Percentiles rank a stretch among this genome's conserved stretches.
These are phyloP conservation scores for Myopa testacea DNA, from an alignment of 2,888 invertebrate genomes.

Conservation along the genomic window DNA sequence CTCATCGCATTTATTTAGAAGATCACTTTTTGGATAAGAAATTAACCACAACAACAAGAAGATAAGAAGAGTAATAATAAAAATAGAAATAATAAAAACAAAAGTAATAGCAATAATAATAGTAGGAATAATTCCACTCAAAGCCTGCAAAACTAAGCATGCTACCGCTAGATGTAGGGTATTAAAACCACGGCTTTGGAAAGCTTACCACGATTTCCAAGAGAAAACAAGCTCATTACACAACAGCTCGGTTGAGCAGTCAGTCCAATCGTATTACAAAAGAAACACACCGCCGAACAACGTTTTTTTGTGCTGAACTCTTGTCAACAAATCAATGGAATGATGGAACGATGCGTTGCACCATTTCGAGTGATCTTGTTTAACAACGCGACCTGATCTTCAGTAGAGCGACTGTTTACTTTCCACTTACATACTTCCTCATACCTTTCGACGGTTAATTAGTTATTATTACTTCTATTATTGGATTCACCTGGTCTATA, in stretches of 20 bases:
- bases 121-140: no score
- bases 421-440: background rate
- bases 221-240: constrained; percentile 41
- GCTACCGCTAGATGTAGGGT: background rate
- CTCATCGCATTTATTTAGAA: no score
- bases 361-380: background rate
- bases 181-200: background rate
- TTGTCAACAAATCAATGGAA: constrained; percentile 16
- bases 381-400: background rate
- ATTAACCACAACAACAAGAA: no score
- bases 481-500: background rate
- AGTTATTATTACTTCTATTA: background rate
- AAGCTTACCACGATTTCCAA: background rate
- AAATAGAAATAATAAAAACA: no score
- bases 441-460: background rate
- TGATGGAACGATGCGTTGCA: background rate
- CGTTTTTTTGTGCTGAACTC: constrained; percentile 3
- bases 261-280: background rate
- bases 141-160: background rate
- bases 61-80: no score
- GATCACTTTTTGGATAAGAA: no score
- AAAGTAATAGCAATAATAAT: no score
- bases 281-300: background rate
- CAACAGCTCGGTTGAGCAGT: constrained; percentile 27
- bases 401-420: background rate